A percentile compares a stretch with the other conserved stretches of the same genome.
Conservation (phyloP, 2,113 vertebrate genomes). For the Dolichallabes microphthalmus region DNA sequence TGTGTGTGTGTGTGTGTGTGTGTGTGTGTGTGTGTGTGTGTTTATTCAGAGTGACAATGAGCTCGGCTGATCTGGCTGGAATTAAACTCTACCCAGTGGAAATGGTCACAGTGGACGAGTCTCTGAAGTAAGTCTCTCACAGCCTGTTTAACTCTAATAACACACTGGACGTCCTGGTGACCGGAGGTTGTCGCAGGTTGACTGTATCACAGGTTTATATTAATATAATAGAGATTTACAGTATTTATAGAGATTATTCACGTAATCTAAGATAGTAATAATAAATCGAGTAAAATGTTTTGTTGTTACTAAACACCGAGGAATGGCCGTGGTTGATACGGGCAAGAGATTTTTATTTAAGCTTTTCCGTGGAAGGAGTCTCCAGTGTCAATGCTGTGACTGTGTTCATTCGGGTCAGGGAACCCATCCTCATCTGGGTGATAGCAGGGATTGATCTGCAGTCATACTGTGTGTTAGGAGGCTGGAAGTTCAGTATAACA, state of each 20-base stretch:
- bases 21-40: constrained; percentile 21
- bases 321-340: not conserved
- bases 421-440: no score
- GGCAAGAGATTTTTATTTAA: not conserved
- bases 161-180: no score
- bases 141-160: no score
- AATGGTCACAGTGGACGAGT: constrained; percentile 69
- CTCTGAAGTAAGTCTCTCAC: constrained; percentile 65
- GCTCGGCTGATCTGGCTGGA: constrained; percentile 69
- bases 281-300: not conserved
- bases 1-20: constrained; percentile 24
- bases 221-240: not conserved
- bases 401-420: no score
- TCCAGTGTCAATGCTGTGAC: not conserved
- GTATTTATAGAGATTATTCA: not conserved
- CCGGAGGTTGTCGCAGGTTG: not conserved
- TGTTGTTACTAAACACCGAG: not conserved
- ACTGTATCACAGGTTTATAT: not conserved
- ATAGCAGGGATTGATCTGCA: no score
- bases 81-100: constrained; percentile 77
- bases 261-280: not conserved
- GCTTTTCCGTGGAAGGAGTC: not conserved
- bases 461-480: no score
- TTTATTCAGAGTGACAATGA: constrained; percentile 69
- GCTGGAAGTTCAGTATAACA: no score